Conservation (phyloP, 1,140 invertebrate species). For the Atta cephalotes region DNA sequence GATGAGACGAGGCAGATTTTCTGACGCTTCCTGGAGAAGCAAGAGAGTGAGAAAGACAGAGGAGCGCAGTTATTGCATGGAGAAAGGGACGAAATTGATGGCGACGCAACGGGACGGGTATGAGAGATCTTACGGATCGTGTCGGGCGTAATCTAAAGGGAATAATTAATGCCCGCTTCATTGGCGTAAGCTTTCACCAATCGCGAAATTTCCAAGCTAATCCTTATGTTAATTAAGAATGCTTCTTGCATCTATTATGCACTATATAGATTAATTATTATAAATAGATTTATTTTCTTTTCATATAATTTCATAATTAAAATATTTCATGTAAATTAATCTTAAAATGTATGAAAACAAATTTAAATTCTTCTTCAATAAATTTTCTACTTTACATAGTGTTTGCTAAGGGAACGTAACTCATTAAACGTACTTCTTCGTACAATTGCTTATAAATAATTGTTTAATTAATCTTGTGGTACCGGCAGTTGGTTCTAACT, state of each 20-base stretch:
- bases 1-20: conserved; percentile 72
- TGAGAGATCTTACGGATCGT: conserved; percentile 72
- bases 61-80: conserved; percentile 57
- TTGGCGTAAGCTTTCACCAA: conserved; percentile 62
- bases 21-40: conserved; percentile 26
- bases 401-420: background rate
- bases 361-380: background rate
- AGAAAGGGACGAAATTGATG: conserved; percentile 73
- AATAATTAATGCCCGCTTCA: conserved; percentile 76
- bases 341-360: background rate
- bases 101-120: conserved; percentile 60
- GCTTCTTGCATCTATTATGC: conserved; percentile 13
- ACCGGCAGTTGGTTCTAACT: conserved; percentile 33
- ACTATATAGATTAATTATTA: conserved; percentile 16
- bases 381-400: background rate
- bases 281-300: background rate
- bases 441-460: conserved; percentile 27
- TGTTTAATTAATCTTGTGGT: conserved; percentile 30
- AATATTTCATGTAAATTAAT: background rate
- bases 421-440: background rate
- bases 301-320: background rate
- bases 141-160: conserved; percentile 74
- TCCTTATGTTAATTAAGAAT: conserved; percentile 49
- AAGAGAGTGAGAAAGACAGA: conserved; percentile 10
- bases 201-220: conserved; percentile 54